Percentiles rank a stretch among this genome's conserved stretches.
Evolutionary conservation across 53 echinoderm and acorn worm species (phyloP).

Genomic region (Arbacia lixula): DNA sequence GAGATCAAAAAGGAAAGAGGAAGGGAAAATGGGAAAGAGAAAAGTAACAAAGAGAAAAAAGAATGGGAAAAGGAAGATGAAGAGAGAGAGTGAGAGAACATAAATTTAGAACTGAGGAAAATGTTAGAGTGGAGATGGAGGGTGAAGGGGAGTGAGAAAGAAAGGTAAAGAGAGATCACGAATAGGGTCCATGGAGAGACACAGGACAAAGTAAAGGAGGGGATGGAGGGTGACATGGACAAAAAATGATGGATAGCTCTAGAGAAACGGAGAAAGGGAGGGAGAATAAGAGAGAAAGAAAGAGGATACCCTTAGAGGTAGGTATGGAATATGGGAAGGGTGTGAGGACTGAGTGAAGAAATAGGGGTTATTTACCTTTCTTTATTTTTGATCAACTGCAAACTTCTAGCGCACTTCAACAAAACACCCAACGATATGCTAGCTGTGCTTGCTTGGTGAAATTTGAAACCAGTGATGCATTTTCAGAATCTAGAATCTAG

Average conservation of each 20-base stretch:
- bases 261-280: background rate
- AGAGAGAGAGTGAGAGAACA: background rate
- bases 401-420: no score
- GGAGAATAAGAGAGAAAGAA: background rate
- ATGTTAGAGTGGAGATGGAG: background rate
- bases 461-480: no score
- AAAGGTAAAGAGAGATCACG: background rate
- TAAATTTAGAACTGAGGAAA: background rate
- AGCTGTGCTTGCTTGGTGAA: no score
- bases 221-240: background rate
- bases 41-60: background rate
- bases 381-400: no score
- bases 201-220: background rate
- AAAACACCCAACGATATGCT: no score
- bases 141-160: background rate
- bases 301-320: background rate
- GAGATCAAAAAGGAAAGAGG: no score
- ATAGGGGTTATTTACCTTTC: no score
- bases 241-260: background rate
- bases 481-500: no score
- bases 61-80: background rate
- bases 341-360: no score
- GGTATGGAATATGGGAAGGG: background rate
- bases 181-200: background rate
- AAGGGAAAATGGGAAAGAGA: background rate